Conservation (phyloP, 2,888 invertebrate genomes). For the Dastarcus helophoroides region DNA sequence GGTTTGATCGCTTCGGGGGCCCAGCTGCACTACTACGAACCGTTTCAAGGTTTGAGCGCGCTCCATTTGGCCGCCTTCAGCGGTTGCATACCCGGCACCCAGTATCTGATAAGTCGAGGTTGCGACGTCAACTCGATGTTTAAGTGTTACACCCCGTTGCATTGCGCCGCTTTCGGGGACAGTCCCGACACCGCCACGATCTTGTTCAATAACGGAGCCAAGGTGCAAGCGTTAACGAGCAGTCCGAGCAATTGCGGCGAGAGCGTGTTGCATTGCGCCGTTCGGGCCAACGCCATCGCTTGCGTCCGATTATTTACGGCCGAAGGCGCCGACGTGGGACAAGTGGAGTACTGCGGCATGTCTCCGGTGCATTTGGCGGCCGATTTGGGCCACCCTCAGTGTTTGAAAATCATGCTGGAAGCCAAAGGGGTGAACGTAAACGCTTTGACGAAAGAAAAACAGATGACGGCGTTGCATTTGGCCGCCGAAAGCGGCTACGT, state of each 20-base stretch:
- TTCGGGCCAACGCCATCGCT: slow-evolving; percentile 71
- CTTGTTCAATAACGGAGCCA: slow-evolving; percentile 60
- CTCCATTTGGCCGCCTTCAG: slow-evolving; percentile 69
- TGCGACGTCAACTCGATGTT: slow-evolving; percentile 57
- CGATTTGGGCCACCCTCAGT: slow-evolving; percentile 66
- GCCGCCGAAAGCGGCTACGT: slow-evolving; percentile 81
- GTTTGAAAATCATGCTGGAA: slow-evolving; percentile 62
- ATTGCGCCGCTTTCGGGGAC: slow-evolving; percentile 84
- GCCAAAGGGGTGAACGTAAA: slow-evolving; percentile 62
- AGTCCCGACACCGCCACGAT: slow-evolving; percentile 69
- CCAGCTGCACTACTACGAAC: slow-evolving; percentile 57
- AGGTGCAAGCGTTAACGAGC: slow-evolving; percentile 53
- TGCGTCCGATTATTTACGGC: slow-evolving; percentile 65
- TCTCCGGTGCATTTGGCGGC: slow-evolving; percentile 74
- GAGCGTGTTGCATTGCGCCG: slow-evolving; percentile 73
- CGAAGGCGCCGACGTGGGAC: slow-evolving; percentile 65
- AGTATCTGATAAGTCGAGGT: slow-evolving; percentile 55
- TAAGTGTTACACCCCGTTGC: slow-evolving; percentile 69
- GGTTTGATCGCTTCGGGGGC: slow-evolving; percentile 55
- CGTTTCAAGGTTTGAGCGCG: slow-evolving; percentile 59
- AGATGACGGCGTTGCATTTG: slow-evolving; percentile 69
- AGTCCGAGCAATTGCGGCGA: slow-evolving; percentile 53
- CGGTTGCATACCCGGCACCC: slow-evolving; percentile 60
- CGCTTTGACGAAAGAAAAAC: slow-evolving; percentile 59
- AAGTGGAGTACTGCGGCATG: slow-evolving; percentile 62